A percentile compares a stretch with the other conserved stretches of the same genome.
Conservation (phyloP, 2,797 vertebrate species). For the Sebastes melanostomus region DNA sequence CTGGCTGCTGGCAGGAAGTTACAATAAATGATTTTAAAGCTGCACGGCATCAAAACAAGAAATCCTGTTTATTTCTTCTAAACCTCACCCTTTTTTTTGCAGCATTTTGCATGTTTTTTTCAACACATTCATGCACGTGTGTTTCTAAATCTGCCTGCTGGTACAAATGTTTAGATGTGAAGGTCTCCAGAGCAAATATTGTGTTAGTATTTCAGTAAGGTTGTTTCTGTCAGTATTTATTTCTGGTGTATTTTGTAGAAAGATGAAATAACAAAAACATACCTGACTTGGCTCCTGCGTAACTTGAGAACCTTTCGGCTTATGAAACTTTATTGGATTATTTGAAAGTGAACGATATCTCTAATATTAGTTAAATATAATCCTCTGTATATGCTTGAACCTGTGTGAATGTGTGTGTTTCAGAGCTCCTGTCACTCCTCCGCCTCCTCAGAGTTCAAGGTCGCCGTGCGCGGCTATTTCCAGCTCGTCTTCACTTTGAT, state of each 20-base stretch:
- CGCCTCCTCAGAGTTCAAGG: conserved; percentile 52
- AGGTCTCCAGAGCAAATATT: neutral
- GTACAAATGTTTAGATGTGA: neutral
- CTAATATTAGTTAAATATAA: neutral
- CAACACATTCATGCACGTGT: neutral
- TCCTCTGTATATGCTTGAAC: neutral
- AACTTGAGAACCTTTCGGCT: neutral
- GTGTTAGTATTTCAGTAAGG: neutral
- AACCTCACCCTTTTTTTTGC: neutral
- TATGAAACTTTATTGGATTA: neutral
- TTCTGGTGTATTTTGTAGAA: neutral
- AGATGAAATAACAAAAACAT: neutral
- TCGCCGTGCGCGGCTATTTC: conserved; percentile 71
- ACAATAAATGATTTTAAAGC: neutral
- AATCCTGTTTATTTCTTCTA: neutral
- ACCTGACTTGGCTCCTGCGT: neutral
- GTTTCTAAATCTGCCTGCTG: neutral
- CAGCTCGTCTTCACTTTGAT: conserved; percentile 92
- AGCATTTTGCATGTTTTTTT: neutral
- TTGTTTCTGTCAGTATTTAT: neutral
- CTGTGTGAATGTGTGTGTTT: conserved; percentile 19
- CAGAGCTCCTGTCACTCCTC: conserved; percentile 13
- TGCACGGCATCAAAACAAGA: neutral
- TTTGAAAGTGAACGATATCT: neutral
- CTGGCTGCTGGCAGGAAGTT: conserved; percentile 73